Conservation (phyloP, 2,888 invertebrate species). For the Alentia gelatinosa region DNA sequence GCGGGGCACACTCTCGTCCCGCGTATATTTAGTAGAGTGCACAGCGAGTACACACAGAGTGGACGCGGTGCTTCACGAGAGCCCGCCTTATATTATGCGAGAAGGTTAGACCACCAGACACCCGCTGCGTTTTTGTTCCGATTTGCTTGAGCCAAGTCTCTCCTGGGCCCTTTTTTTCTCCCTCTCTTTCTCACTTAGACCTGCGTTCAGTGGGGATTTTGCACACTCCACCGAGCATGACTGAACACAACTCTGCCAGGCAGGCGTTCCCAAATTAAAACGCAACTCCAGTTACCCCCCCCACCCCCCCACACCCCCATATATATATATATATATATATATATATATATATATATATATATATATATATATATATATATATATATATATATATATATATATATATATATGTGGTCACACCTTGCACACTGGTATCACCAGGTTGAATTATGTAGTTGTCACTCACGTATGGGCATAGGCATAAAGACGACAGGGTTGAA, state of each 20-base stretch:
- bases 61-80: neutral
- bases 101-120: neutral
- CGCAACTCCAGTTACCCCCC: neutral
- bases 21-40: neutral
- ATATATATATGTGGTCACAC: too few relatives aligned
- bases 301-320: neutral
- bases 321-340: neutral
- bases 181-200: too few relatives aligned
- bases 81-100: slow-evolving; percentile 13
- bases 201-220: too few relatives aligned
- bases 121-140: slow-evolving; percentile 11
- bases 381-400: too few relatives aligned
- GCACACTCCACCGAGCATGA: neutral
- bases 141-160: neutral
- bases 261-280: slow-evolving; percentile 9
- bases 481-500: too few relatives aligned
- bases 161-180: neutral
- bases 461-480: too few relatives aligned
- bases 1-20: neutral
- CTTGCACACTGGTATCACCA: too few relatives aligned
- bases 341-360: too few relatives aligned
- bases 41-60: too few relatives aligned
- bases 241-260: neutral
- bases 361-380: too few relatives aligned
- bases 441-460: too few relatives aligned